These are phyloP conservation scores for Vulpes ferrilata DNA, from an alignment of 2,113 vertebrate species.

Conservation along the genomic window DNA sequence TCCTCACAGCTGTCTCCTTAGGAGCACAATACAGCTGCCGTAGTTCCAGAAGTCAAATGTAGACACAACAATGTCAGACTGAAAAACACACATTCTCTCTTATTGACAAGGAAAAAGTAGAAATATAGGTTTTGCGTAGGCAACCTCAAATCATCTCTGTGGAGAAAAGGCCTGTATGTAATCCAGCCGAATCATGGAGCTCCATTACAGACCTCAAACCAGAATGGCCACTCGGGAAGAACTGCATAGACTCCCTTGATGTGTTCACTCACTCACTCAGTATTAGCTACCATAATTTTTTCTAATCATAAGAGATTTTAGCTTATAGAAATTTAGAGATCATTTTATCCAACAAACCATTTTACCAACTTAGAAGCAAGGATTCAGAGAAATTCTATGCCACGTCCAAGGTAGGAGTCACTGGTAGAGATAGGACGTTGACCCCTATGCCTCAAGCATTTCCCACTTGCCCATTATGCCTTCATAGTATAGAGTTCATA, in stretches of 20 bases:
- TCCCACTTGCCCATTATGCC: background rate
- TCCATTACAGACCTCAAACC: background rate
- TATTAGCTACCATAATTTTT: background rate
- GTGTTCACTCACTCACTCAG: background rate
- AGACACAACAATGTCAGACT: background rate
- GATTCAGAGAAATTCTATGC: background rate
- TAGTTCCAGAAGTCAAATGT: constrained; percentile 18
- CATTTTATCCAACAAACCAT: background rate
- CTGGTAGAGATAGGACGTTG: background rate
- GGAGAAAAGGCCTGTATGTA: background rate
- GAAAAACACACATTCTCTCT: background rate
- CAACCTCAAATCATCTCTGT: background rate
- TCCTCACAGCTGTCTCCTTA: background rate
- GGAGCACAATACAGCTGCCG: background rate
- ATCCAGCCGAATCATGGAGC: background rate
- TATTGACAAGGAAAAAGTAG: background rate
- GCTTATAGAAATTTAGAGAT: constrained; percentile 17
- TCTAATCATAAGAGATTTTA: background rate
- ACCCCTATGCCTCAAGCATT: background rate
- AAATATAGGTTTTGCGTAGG: background rate
- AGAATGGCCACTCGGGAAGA: background rate
- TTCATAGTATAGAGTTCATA: background rate
- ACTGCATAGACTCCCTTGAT: background rate
- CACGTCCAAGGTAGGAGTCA: background rate
- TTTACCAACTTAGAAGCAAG: background rate